Base-by-base conservation (phyloP, 2,113 vertebrate species). In the Dicentrarchus labrax region DNA sequence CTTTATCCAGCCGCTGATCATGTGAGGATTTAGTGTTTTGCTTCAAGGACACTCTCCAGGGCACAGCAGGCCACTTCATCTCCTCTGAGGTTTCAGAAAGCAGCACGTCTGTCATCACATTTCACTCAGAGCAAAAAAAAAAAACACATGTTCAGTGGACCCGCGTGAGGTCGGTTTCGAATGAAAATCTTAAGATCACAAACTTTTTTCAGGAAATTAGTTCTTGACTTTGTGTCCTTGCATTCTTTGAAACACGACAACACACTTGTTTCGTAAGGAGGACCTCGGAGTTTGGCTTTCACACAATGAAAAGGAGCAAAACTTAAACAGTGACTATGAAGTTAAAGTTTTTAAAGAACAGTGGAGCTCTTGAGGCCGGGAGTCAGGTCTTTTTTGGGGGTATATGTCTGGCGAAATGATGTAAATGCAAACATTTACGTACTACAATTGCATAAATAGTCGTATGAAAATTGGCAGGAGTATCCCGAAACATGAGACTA, bases 41-140 rank as follows among this genome's bases (percentile, higher is more conserved):
- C 39, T 73, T 41, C 21, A 47, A 57, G 78, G 51, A 38, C 69
- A 6, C 39, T 65, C 47, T 72, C 13, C 13, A 10, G 53, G 45
- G 36, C 72, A 21, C 72, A 9, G 54, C 45, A 5, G 24, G 62
- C 62, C 78, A 9, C 64, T 61, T 60, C n/a, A 17, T 54, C 54
- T 59, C 41, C 75, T 68, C 72, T 38, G 81, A 59, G 68, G n/a
- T 15, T 24, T 68, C 76, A 62, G 57, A 85, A 22, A 82, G 60
- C 72, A 47, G 64, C 65, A 43, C 5, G 56, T 84, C 77, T 4
- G 80, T 90, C 80, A 5, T 70, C 89, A 62, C 65, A 5, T 84
- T 82, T 82, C 66, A 86, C 76, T 88, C 67, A 67, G 12, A 67
- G 60, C 19, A 4, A 56, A 1, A 61, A 64, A 30, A 30, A 2